phyloP scores from a whole-genome alignment of 2,113 vertebrate genomes.

The Odontesthes bonariensis region DNA sequence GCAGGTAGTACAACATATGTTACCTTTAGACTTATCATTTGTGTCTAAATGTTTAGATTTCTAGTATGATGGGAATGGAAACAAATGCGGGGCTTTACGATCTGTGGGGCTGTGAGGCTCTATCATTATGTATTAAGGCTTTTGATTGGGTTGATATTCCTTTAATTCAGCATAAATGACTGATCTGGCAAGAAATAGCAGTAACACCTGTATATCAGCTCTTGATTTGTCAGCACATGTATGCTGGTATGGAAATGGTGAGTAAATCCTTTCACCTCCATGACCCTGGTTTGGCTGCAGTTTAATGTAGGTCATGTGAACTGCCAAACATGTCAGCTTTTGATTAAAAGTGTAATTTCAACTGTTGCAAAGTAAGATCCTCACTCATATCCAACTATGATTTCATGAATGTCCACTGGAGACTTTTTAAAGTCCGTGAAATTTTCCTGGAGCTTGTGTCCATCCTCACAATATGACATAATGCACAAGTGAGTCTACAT shows the following conservation, averaged over 20 bases:
- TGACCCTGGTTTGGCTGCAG: constrained; percentile 14
- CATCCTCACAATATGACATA: constrained; percentile 20
- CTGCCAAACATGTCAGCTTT: constrained; percentile 21
- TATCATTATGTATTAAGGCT: no score
- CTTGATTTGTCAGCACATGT: neutral
- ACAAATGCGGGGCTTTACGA: no score
- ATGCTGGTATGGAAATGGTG: neutral
- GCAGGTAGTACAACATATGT: no score
- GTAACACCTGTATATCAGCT: no score
- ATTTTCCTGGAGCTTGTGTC: constrained; percentile 37
- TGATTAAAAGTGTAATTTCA: constrained; percentile 31
- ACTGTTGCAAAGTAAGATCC: neutral
- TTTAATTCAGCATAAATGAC: no score
- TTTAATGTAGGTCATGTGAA: constrained; percentile 43
- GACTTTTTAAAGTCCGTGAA: constrained; percentile 11
- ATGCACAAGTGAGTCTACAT: constrained; percentile 1
- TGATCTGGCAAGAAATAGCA: no score
- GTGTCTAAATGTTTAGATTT: no score
- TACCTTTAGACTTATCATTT: no score
- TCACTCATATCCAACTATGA: constrained; percentile 44
- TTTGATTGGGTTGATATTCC: no score
- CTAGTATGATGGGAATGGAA: no score
- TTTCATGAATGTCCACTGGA: constrained; percentile 47
- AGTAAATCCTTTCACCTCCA: constrained; percentile 16
- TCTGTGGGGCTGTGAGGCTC: no score